Evolutionary conservation across 2,888 invertebrate species (phyloP), one percentile per base, ranked within the genome.

Genomic region (Drosophila mayaguana): DNA sequence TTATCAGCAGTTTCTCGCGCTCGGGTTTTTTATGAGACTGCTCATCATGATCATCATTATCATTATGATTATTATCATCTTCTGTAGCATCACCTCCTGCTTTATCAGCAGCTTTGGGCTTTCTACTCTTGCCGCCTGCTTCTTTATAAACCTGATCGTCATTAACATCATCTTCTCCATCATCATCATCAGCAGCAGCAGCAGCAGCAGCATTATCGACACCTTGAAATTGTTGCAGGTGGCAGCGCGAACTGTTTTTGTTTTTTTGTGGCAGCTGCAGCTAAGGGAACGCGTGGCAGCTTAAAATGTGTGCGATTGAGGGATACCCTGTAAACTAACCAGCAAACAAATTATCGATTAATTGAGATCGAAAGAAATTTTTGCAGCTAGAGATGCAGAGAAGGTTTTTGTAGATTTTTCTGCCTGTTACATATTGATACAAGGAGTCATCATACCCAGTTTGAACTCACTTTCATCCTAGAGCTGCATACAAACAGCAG

Each of bases 211-310:
- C 61, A 62, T 50, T 57, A 81, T 65, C 45, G 65, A 77, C 81
- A 80, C 77, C 77, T 78, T 80, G 81, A 80, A 80, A 71, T 59
- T 65, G 81, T 65, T 76, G 80, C 81, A 68, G 77, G 72, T 80
- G 76, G 54, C 57, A 61, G 63, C 38, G 54, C 22, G n/a, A 55
- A 43, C 14, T 34, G 59, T 51, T 9, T 55, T 28, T 32, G 25
- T 16, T 28, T 48, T 46, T n/a, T n/a, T 28, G n/a, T 32, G 2
- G 32, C 32, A 32, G 32, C 32, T 32, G 3, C 32, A 32, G 56
- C 20, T 53, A 18, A 61, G 40, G 25, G 51, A 42, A 55, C n/a
- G 5, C 32, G 40, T 2, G 9, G 18, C 36, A 9, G 32, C 28
- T 7, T 2, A 0, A 22, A 5, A 22, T 25, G 9, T 18, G 18